Percentiles rank a stretch among this genome's conserved stretches.
Conservation (phyloP, 1,140 invertebrate species). For the Drosophila micromelanica region DNA sequence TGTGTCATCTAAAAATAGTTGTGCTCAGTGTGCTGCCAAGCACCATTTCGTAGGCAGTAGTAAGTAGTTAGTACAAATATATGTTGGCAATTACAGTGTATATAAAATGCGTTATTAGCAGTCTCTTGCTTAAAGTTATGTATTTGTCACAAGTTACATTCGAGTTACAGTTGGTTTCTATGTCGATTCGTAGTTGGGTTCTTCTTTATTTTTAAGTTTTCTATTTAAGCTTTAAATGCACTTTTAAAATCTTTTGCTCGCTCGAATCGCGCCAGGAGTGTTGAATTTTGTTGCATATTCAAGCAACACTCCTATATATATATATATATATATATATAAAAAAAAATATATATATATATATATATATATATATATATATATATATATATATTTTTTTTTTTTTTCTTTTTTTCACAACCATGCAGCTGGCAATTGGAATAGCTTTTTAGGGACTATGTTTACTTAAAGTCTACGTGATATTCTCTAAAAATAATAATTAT, state of each 20-base stretch:
- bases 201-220: not conserved
- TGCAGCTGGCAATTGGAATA: constrained; percentile 33
- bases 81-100: constrained; percentile 62
- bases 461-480: constrained; percentile 29
- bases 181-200: constrained; percentile 16
- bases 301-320: constrained; percentile 27
- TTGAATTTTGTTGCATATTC: not conserved
- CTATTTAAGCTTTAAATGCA: constrained; percentile 40
- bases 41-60: constrained; percentile 1
- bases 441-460: constrained; percentile 6
- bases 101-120: constrained; percentile 74
- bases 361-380: not conserved
- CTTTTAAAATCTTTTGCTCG: constrained; percentile 33
- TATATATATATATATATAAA: not conserved
- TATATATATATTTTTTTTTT: not conserved
- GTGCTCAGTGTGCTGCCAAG: constrained; percentile 39
- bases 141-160: constrained; percentile 79
- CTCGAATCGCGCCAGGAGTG: constrained; percentile 56
- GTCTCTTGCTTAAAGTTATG: constrained; percentile 69
- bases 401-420: constrained; percentile 24
- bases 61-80: constrained; percentile 24
- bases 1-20: constrained; percentile 30
- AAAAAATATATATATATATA: not conserved
- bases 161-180: constrained; percentile 58
- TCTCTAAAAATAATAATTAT: constrained; percentile 34